A percentile compares a stretch with the other conserved stretches of the same genome.
phyloP scores from a whole-genome alignment of 2,113 vertebrate genomes.

The Sorex araneus region DNA sequence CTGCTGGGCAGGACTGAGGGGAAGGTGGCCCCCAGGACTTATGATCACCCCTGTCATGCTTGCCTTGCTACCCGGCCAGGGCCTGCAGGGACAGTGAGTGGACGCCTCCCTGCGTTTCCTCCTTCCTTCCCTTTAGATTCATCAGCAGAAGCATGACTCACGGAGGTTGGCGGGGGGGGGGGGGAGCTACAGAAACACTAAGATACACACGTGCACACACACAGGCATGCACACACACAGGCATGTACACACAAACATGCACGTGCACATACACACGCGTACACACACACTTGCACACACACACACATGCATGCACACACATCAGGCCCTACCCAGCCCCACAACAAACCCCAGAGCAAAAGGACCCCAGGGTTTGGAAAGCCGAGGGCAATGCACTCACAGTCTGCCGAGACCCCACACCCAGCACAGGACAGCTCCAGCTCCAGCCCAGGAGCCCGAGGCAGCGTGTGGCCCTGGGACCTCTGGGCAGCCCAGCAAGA shows the following conservation, averaged over 20 bases:
- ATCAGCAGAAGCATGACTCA: background rate
- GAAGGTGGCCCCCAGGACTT: background rate
- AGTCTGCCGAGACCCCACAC: background rate
- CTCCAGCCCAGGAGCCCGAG: background rate
- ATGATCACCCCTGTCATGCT: background rate
- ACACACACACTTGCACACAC: too few species aligned
- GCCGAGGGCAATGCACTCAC: background rate
- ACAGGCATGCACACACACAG: too few species aligned
- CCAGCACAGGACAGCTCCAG: background rate
- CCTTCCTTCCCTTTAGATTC: background rate
- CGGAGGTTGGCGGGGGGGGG: too few species aligned
- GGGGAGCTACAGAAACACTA: too few species aligned
- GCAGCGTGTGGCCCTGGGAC: background rate
- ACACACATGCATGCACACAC: background rate
- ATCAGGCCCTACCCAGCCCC: background rate
- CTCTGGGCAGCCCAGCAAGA: background rate
- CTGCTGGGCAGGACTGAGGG: background rate
- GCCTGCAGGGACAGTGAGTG: background rate
- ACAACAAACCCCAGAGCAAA: background rate
- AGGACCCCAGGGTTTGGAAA: background rate
- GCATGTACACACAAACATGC: too few species aligned
- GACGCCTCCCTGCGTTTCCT: background rate
- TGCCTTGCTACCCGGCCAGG: background rate
- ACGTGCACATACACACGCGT: too few species aligned
- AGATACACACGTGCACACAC: too few species aligned